These are phyloP conservation scores for Uria lomvia DNA, from an alignment of 2,113 vertebrate species.

Conservation along the genomic window DNA sequence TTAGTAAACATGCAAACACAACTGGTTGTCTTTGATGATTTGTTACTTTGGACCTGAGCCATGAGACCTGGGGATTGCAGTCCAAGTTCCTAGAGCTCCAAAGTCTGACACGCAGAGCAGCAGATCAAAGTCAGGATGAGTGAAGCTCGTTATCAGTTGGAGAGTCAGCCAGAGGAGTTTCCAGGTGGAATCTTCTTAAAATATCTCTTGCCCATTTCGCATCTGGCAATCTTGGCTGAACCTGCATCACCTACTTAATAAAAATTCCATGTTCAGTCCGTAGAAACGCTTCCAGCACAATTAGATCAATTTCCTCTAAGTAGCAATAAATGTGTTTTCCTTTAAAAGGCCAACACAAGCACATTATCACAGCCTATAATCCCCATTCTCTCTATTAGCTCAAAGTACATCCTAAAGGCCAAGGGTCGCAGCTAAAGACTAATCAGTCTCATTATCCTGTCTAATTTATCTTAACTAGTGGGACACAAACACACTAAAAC, in stretches of 20 bases:
- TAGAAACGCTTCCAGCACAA: slow-evolving; percentile 90
- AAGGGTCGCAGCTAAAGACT: slow-evolving; percentile 81
- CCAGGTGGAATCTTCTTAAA: slow-evolving; percentile 73
- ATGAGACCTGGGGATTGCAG: slow-evolving; percentile 8
- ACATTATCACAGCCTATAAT: slow-evolving; percentile 83
- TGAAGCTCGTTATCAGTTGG: slow-evolving; percentile 22
- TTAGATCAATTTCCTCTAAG: slow-evolving; percentile 99
- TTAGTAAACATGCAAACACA: slow-evolving; percentile 37
- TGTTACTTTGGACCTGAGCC: slow-evolving; percentile 32
- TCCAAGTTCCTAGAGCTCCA: slow-evolving; percentile 40
- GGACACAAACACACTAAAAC: slow-evolving; percentile 79
- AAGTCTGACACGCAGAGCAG: slow-evolving; percentile 1
- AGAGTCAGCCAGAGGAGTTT: slow-evolving; percentile 19
- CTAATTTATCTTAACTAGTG: slow-evolving; percentile 85
- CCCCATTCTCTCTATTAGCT: slow-evolving; percentile 81
- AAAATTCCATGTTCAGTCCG: slow-evolving; percentile 93
- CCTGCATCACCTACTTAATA: slow-evolving; percentile 83
- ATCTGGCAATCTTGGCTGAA: slow-evolving; percentile 83
- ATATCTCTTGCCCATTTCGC: slow-evolving; percentile 75
- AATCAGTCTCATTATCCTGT: slow-evolving; percentile 87
- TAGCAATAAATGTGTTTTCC: slow-evolving; percentile 99
- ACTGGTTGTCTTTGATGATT: slow-evolving; percentile 58
- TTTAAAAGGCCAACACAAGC: slow-evolving; percentile 88
- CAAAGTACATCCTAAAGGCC: slow-evolving; percentile 74
- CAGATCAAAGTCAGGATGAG: slow-evolving; percentile 31